phyloP scores from a whole-genome alignment of 1,140 invertebrate species.

The Spodoptera frugiperda region DNA sequence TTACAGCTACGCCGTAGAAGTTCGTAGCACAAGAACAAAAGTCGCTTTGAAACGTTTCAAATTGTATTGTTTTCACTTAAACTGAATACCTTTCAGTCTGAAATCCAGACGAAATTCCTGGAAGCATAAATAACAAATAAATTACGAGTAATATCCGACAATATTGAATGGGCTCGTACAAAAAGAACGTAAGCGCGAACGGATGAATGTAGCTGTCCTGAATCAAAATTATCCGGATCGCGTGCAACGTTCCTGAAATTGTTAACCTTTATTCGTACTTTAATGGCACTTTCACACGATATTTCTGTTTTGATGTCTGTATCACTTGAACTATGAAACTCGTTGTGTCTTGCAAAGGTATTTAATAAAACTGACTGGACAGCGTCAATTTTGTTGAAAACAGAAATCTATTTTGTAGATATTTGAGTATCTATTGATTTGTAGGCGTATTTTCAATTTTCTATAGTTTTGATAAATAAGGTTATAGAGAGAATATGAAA shows the following conservation, averaged over 20 bases:
- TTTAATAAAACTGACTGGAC: no score
- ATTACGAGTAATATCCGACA: conserved; percentile 13
- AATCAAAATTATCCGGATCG: conserved; percentile 27
- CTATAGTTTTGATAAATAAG: no score
- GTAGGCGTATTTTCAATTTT: no score
- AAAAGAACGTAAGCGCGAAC: conserved; percentile 19
- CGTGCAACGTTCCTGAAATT: conserved; percentile 25
- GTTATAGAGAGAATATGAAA: no score
- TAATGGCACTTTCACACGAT: background rate
- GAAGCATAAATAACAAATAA: conserved; percentile 20
- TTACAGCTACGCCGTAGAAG: conserved; percentile 8
- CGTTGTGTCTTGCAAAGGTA: no score
- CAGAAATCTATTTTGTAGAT: no score
- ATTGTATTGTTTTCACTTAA: conserved; percentile 1
- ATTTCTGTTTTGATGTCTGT: background rate
- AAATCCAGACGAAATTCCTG: background rate
- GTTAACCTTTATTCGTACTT: conserved; percentile 6
- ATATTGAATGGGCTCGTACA: conserved; percentile 25
- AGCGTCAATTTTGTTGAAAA: no score
- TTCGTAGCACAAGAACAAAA: background rate
- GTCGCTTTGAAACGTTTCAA: background rate
- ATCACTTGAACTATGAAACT: no score
- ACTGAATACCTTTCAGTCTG: background rate
- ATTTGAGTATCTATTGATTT: no score
- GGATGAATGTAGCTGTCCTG: conserved; percentile 7